Evolutionary conservation across 2,888 invertebrate species (phyloP).

Genomic region (Mesorhabditis sp.): DNA sequence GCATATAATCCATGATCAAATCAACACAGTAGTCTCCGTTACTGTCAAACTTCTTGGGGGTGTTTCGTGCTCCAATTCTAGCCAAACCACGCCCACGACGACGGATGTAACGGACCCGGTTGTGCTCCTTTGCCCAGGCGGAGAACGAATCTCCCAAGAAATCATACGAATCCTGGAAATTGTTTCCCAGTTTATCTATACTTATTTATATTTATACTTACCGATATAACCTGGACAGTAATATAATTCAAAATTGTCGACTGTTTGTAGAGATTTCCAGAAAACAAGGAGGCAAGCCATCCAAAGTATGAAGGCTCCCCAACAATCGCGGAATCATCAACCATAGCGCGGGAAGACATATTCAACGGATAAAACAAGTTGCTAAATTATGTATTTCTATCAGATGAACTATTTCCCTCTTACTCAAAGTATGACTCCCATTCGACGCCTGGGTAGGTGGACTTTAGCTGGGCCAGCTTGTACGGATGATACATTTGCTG

Average conservation of each 20-base stretch:
- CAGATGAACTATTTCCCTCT: not conserved
- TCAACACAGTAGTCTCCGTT: conserved; percentile 30
- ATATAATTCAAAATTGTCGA: conserved; percentile 43
- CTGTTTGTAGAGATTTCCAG: conserved; percentile 19
- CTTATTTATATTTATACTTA: not conserved
- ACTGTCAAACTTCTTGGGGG: conserved; percentile 21
- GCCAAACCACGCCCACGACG: conserved; percentile 27
- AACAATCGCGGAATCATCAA: conserved; percentile 21
- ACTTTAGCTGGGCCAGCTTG: conserved; percentile 22
- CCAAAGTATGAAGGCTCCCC: conserved; percentile 44
- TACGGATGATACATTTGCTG: conserved; percentile 48
- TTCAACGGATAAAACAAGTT: not conserved
- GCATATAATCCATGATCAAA: conserved; percentile 39
- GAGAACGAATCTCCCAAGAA: conserved; percentile 23
- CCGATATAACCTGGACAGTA: conserved; percentile 19
- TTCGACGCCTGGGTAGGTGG: conserved; percentile 31
- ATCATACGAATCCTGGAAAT: conserved; percentile 21
- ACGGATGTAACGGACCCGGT: conserved; percentile 31
- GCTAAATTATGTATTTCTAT: not conserved
- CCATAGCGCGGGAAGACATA: not conserved
- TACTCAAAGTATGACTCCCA: conserved; percentile 30
- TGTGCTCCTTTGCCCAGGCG: conserved; percentile 13
- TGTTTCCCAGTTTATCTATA: not conserved
- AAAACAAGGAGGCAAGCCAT: conserved; percentile 41
- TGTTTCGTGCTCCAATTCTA: conserved; percentile 22